phyloP scores from a whole-genome alignment of 2,888 invertebrate genomes.

The Choristoneura rosaceana region DNA sequence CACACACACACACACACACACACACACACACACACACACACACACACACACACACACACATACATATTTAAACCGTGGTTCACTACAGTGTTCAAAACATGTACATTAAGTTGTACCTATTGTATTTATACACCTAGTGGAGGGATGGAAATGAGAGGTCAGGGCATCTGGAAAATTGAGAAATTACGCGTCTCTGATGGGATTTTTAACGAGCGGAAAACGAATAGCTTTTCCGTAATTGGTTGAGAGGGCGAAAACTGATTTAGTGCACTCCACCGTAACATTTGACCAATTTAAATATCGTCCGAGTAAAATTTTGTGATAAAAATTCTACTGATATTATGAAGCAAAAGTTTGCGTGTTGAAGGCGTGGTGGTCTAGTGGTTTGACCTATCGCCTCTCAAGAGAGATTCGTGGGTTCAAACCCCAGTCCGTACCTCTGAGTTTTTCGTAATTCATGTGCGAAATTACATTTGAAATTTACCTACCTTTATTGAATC shows the following conservation, averaged over 20 bases:
- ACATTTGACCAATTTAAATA: neutral
- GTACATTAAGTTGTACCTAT: neutral
- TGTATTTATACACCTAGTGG: neutral
- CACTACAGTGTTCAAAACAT: neutral
- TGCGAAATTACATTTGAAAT: too few species aligned
- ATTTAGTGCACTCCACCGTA: slow-evolving; percentile 13
- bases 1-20: too few species aligned
- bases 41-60: too few species aligned
- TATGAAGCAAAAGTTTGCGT: too few species aligned
- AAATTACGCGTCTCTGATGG: slow-evolving; percentile 60
- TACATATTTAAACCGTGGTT: neutral
- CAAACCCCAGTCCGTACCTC: too few species aligned
- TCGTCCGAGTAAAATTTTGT: neutral
- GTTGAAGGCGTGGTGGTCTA: too few species aligned
- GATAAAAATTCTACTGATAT: neutral
- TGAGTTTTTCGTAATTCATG: too few species aligned
- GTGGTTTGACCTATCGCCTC: too few species aligned
- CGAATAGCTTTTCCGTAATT: slow-evolving; percentile 20
- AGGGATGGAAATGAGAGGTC: slow-evolving; percentile 29
- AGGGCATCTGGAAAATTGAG: slow-evolving; percentile 44
- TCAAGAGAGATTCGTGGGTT: too few species aligned
- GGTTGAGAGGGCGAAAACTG: slow-evolving; percentile 7
- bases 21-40: too few species aligned
- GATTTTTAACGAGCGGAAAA: slow-evolving; percentile 61
- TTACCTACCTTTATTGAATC: too few species aligned